Conservation (phyloP, 2,113 vertebrate genomes). For the Carassius gibelio region DNA sequence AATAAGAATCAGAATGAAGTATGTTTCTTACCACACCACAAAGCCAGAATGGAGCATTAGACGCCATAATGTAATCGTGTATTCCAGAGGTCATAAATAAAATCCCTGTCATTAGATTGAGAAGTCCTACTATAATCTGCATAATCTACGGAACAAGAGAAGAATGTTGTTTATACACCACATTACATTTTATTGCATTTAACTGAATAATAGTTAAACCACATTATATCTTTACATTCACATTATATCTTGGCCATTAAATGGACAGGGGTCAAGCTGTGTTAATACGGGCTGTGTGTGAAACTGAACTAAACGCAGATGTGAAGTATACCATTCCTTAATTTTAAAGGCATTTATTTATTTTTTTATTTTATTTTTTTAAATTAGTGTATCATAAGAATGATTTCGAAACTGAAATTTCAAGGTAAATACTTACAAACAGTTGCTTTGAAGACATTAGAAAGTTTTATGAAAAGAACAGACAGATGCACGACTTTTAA, state of each 20-base stretch:
- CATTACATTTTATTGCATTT: neutral
- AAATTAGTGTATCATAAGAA: neutral
- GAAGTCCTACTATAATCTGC: conserved; percentile 70
- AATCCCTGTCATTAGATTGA: conserved; percentile 58
- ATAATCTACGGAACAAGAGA: conserved; percentile 56
- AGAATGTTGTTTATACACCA: neutral
- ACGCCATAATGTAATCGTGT: neutral
- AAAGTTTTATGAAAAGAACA: too few relatives aligned
- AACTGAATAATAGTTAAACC: neutral
- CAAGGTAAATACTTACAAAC: neutral
- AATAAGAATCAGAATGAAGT: neutral
- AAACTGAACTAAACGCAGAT: too few relatives aligned
- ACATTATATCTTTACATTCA: neutral
- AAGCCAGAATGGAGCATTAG: conserved; percentile 45
- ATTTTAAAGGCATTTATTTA: neutral
- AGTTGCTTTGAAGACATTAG: too few relatives aligned
- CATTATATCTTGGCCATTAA: neutral
- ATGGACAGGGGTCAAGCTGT: too few relatives aligned
- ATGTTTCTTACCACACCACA: conserved; percentile 65
- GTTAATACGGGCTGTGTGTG: too few relatives aligned
- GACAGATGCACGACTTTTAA: too few relatives aligned
- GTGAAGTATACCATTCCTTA: too few relatives aligned
- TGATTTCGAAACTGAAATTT: neutral
- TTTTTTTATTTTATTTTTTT: neutral
- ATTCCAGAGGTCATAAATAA: rapidly evolving